Evolutionary conservation across 2,113 vertebrate genomes (phyloP).

Genomic region (Camelus bactrianus): DNA sequence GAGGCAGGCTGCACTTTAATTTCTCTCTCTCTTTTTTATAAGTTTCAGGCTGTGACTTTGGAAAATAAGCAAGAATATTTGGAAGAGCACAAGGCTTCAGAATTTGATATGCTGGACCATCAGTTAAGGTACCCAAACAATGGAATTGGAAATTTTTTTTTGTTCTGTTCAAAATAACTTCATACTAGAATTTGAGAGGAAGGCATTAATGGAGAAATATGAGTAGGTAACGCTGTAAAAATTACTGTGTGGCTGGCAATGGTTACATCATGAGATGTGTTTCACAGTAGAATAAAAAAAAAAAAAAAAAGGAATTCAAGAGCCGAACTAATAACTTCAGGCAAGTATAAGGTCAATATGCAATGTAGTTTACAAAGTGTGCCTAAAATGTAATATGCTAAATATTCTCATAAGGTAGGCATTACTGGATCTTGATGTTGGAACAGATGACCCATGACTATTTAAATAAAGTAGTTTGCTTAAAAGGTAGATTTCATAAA

Average conservation of each 20-base stretch:
- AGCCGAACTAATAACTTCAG: not conserved
- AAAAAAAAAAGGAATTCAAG: not conserved
- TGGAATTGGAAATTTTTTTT: slow-evolving; percentile 4
- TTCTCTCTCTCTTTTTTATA: not conserved
- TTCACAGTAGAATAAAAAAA: slow-evolving; percentile 5
- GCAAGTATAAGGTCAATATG: not conserved
- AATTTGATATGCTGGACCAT: not conserved
- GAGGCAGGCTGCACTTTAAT: not conserved
- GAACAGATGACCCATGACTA: not conserved
- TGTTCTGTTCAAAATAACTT: not conserved
- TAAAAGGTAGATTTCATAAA: not conserved
- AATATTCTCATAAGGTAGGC: not conserved
- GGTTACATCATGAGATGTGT: slow-evolving; percentile 21
- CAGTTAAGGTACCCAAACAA: not conserved
- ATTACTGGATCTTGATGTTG: not conserved
- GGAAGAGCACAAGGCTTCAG: not conserved
- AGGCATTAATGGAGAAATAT: not conserved
- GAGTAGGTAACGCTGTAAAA: not conserved
- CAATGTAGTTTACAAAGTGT: not conserved
- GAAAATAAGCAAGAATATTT: not conserved
- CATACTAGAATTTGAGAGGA: not conserved
- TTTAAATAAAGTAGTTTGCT: not conserved
- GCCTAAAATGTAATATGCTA: not conserved
- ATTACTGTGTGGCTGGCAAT: not conserved
- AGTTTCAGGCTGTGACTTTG: not conserved